Evolutionary conservation across 1,140 invertebrate species (phyloP), one percentile per base, ranked within the genome.

Genomic region (Agrypnia vestita): DNA sequence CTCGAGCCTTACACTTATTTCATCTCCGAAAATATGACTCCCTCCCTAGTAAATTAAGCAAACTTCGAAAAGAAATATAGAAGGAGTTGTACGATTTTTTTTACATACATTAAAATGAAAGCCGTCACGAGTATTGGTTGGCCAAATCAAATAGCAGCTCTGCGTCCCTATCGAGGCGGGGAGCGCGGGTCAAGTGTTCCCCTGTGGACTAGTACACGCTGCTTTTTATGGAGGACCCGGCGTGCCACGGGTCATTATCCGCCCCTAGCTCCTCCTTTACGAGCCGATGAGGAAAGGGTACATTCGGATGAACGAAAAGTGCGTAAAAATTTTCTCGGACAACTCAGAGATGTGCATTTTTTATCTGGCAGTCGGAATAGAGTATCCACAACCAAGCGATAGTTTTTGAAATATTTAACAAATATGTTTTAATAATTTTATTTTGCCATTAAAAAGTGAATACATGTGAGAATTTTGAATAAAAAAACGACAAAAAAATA

Each of bases 161-260:
- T 47, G 17, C 74, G 46, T 73, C 49, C 25, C 69, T n/a, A 12
- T 25, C 17, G 35, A 47, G 44, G 25, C 44, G 51, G 77, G 77
- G n/a, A 72, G 77, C 13, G 49, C 7, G 64, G 77, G 77, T 59
- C 77, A 78, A 78, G 77, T 78, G 77, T 51, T 72, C 77, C 67
- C 77, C 43, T 19, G 76, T n/a, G 76, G 49, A 61, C 9, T 43
- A 11, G 62, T n/a, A 55, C 15, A 61, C 77, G 25, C 55, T 19
- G 51, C 76, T 78, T 78, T 72, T 72, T 78, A 78, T 78, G 15
- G 49, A 35, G 43, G 75, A 10, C 56, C 44, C 47, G 12, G 13
- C 49, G 25, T 71, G 43, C 64, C 77, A 53, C 44, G 43, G 13
- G 77, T 59, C 77, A 72, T 78, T 61, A 72, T 61, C 25, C 44